Percentiles rank a stretch among this genome's conserved stretches.
phyloP scores from a whole-genome alignment of 2,888 invertebrate genomes.

The Byasa hedistus region DNA sequence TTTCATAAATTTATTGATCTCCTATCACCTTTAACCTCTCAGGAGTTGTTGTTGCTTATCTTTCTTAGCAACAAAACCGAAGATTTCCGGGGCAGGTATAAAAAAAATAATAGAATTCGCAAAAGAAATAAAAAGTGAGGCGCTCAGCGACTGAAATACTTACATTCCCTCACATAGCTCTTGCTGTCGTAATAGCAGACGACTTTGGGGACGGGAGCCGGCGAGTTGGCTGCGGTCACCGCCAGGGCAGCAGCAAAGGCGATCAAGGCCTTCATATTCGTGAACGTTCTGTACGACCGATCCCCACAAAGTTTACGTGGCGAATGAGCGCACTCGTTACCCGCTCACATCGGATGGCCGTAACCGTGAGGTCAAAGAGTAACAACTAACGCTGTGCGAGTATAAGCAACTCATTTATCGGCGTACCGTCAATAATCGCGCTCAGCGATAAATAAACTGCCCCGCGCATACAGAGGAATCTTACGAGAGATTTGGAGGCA shows the following conservation, averaged over 20 bases:
- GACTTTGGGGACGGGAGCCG: constrained; percentile 78
- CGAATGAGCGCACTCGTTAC: constrained; percentile 54
- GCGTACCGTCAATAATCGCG: background rate
- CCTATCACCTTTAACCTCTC: background rate
- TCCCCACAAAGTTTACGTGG: constrained; percentile 57
- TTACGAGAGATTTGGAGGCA: background rate
- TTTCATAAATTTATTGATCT: no score
- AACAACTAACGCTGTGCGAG: constrained; percentile 33
- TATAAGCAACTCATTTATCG: constrained; percentile 17
- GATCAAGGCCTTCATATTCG: constrained; percentile 55
- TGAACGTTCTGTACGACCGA: constrained; percentile 43
- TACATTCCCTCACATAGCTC: constrained; percentile 84
- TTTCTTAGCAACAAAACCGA: background rate
- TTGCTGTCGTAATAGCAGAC: constrained; percentile 87
- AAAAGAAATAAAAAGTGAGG: constrained; percentile 28
- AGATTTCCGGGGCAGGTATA: background rate
- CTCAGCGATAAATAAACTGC: constrained; percentile 1
- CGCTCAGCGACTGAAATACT: constrained; percentile 59
- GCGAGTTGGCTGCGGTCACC: constrained; percentile 56
- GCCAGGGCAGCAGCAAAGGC: constrained; percentile 53
- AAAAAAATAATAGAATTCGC: constrained; percentile 12
- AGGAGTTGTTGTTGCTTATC: background rate
- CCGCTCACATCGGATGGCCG: constrained; percentile 34
- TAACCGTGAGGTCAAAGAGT: constrained; percentile 41
- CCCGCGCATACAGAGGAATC: constrained; percentile 5